Evolutionary conservation across 2,113 vertebrate genomes (phyloP).

Genomic region (Varanus salvator): DNA sequence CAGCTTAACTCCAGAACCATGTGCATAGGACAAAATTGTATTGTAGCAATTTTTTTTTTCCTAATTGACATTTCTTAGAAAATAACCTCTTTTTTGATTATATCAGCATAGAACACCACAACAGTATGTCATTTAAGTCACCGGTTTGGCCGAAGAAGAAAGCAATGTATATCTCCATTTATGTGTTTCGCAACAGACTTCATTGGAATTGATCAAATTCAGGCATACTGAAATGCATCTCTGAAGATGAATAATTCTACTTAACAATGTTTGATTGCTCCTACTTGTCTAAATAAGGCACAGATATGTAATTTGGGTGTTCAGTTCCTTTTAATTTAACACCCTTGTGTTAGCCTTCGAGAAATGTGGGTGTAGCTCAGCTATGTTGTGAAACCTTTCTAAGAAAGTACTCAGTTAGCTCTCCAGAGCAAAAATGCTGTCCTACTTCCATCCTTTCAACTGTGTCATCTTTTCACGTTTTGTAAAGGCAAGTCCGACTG

Average conservation of each 20-base stretch:
- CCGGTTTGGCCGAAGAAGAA: background rate
- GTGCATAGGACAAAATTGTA: background rate
- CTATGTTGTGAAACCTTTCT: background rate
- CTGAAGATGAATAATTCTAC: background rate
- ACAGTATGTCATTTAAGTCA: background rate
- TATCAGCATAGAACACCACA: background rate
- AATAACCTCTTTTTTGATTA: background rate
- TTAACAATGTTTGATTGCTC: background rate
- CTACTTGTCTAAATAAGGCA: background rate
- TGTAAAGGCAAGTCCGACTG: background rate
- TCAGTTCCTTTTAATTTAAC: slow-evolving; percentile 7
- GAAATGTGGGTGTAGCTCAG: background rate
- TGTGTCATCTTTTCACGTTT: background rate
- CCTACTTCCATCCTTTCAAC: slow-evolving; percentile 9
- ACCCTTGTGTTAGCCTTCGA: background rate
- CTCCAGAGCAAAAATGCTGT: slow-evolving; percentile 25
- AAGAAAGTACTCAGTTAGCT: slow-evolving; percentile 4
- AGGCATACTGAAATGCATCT: background rate
- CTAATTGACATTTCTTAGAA: background rate
- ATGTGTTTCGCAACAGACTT: background rate
- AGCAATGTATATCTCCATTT: background rate
- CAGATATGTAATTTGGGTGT: background rate
- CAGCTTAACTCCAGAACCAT: background rate
- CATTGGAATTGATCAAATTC: slow-evolving; percentile 4
- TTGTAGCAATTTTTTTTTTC: background rate